A percentile compares a stretch with the other conserved stretches of the same genome.
phyloP scores from a whole-genome alignment of 1,140 invertebrate species.

The Papilio machaon region DNA sequence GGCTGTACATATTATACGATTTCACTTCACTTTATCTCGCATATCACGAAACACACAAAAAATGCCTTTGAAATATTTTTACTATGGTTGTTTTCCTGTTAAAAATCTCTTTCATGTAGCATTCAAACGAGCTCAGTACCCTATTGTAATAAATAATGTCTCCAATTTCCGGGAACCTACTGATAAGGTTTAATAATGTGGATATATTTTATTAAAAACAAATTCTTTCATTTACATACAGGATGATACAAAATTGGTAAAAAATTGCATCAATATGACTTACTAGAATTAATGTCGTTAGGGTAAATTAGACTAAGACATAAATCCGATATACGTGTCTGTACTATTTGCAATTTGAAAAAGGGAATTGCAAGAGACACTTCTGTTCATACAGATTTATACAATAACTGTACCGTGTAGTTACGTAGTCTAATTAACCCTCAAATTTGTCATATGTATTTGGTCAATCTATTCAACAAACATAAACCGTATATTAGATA shows the following conservation, averaged over 20 bases:
- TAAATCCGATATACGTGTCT: no score
- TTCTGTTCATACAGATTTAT: no score
- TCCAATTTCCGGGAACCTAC: constrained; percentile 10
- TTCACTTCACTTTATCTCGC: no score
- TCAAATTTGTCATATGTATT: no score
- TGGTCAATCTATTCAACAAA: no score
- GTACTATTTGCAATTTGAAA: no score
- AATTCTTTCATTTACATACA: constrained; percentile 5
- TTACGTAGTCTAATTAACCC: no score
- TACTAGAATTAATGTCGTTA: background rate
- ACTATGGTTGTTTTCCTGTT: background rate
- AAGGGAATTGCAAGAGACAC: no score
- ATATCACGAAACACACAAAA: background rate
- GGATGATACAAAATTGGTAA: background rate
- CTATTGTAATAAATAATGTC: constrained; percentile 5
- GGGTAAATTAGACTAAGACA: no score
- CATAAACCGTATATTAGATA: no score
- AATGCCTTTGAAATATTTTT: background rate
- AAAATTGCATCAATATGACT: background rate
- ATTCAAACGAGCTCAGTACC: background rate
- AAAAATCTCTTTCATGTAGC: background rate
- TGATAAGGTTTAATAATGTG: background rate
- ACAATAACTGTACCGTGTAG: no score
- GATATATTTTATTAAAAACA: background rate
- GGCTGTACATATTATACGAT: no score